Evolutionary conservation across 2,888 invertebrate genomes (phyloP), one percentile per base, ranked within the genome.

Genomic region (Papilio elwesi): DNA sequence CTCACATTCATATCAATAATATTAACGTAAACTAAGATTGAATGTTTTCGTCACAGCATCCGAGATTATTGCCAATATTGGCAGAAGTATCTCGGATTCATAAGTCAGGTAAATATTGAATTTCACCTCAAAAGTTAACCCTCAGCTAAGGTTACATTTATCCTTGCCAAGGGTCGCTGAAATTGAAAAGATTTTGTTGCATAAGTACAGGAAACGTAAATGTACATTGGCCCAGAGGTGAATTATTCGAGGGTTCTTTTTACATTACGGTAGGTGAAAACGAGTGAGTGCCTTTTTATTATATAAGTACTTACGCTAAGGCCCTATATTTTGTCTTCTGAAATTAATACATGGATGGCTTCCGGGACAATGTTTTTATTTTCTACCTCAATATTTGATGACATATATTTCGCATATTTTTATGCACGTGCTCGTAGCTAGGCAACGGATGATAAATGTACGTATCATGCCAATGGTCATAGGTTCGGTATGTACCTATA

Each of bases 181-280:
- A 38, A 59, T 59, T 59, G 57, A 59, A 59, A n/a, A 38, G 57
- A 59, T 59, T 59, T 59, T 36, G 38, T 59, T 59, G 57, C 57
- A 38, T 59, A 38, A 59, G 57, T 59, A 59, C 38, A 59, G 57
- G 5, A 59, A 59, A 59, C 36, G 57, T 38, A 59, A 59, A 59
- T 38, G 57, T 59, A 59, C 38, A 36, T 36, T 57, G 57, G 57
- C 57, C n/a, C 57, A 38, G 9, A 38, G 57, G 38, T 59, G 57
- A 59, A 38, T 59, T 38, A 59, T 38, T 38, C 9, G 57, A 59
- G 57, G 38, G 57, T 59, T 38, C n/a, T 36, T 59, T 59, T 59
- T 59, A 59, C 57, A 59, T 59, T 59, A 59, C 9, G 57, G n/a
- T 36, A 59, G 38, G 57, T 59, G 57, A 38, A 59, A 59, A 59